Evolutionary conservation across 2,113 vertebrate genomes (phyloP), one percentile per base, ranked within the genome.

Genomic region (Thunnus thynnus): DNA sequence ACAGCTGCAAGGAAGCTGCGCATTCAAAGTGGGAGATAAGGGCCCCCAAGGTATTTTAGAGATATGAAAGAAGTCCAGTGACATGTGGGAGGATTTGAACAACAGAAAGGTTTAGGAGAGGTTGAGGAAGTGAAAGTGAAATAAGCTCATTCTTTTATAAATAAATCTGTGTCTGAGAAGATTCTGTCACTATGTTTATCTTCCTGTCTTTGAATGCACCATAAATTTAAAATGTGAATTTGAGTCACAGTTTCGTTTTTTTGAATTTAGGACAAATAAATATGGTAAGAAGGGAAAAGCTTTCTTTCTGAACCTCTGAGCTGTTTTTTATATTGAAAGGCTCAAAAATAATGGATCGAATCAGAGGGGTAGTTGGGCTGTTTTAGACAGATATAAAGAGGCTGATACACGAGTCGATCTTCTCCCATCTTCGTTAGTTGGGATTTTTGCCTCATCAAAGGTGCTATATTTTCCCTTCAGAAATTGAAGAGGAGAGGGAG

Each of bases 401-500:
- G 68, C 70, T 80, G 51, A 76, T 13, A 44, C 55, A 72, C 48
- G 75, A 83, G 60, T 67, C 65, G 14, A 83, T 79, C 83, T 57
- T 76, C 50, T 63, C 30, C 57, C 67, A 44, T 86, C 73, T 82
- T 83, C 51, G 44, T 82, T 78, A 73, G 70, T 32, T 64, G 18
- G 65, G 55, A 60, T 80, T 77, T 83, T 65, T 69, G 69, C 64
- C 62, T 89, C 81, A 83, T 88, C 86, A 88, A 82, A 88, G 68
- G 74, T 87, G 86, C n/a, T 74, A 72, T 57, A 73, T 71, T 77
- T 74, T 32, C 64, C 55, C 76, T 71, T 83, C 60, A 76, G 68
- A 82, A 63, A 77, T 11, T 72, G 36, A 55, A 77, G 55, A 20
- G 50, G 58, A 78, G 60, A 74, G 56, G 22, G 5, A 66, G 63